Evolutionary conservation across 2,113 vertebrate species (phyloP).

Genomic region (Tor tambroides): DNA sequence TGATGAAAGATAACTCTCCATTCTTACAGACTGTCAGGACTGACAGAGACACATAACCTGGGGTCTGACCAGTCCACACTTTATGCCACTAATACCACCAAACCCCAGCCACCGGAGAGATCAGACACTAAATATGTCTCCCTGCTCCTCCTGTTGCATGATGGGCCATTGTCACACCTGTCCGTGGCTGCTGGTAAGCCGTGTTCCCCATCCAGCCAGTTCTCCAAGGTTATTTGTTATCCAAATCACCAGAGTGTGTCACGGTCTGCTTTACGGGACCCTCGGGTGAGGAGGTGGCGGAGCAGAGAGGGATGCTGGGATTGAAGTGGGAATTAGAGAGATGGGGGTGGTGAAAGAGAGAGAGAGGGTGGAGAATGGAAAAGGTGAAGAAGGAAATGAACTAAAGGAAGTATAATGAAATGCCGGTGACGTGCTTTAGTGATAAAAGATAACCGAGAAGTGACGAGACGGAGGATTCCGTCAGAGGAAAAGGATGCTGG

Average conservation of each 20-base stretch:
- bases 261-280: slow-evolving; percentile 48
- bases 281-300: slow-evolving; percentile 37
- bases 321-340: slow-evolving; percentile 36
- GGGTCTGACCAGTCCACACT: slow-evolving; percentile 17
- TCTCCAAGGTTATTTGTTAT: slow-evolving; percentile 49
- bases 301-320: slow-evolving; percentile 38
- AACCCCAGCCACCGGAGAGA: slow-evolving; percentile 31
- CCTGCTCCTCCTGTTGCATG: slow-evolving; percentile 21
- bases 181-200: neutral
- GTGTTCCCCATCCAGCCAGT: neutral
- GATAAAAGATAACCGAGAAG: slow-evolving; percentile 11
- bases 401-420: slow-evolving; percentile 11
- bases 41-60: slow-evolving; percentile 39
- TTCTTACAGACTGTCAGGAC: slow-evolving; percentile 8
- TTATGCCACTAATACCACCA: neutral
- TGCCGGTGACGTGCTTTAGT: neutral
- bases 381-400: neutral
- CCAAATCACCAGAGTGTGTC: slow-evolving; percentile 32
- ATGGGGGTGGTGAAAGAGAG: neutral
- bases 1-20: neutral
- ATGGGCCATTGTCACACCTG: slow-evolving; percentile 41
- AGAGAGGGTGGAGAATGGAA: neutral
- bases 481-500: neutral
- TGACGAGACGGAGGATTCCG: neutral
- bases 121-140: slow-evolving; percentile 42